Evolutionary conservation across 2,888 invertebrate genomes (phyloP), one percentile per base, ranked within the genome.

Genomic region (Lepetodrilus schrolli): DNA sequence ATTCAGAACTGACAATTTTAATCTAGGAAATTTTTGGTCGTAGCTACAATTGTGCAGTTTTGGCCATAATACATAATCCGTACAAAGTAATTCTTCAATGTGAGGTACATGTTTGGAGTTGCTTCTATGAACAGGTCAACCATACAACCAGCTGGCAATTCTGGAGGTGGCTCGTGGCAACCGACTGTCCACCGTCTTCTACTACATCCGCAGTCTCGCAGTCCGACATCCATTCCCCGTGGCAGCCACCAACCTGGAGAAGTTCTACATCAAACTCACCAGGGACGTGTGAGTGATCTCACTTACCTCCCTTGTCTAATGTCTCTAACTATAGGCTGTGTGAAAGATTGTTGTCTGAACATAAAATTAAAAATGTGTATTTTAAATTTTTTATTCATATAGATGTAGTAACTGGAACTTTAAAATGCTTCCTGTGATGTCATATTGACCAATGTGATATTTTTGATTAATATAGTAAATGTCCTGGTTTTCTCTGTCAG

Each of bases 191-290:
- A 95, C 95, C 2, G 94, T 96, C 72, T 96, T 95, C 92, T 95
- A 95, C 92, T 96, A 96, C 91, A 94, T 95, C 75, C 93, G 96
- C 79, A 95, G 95, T 80, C 93, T 96, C 81, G 93, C 95, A 8
- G 95, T 96, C 70, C 94, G 94, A 85, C 94, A 95, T 89, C 96
- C 96, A 38, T 96, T 96, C 92, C 95, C 95, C 10, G 95, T 95
- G 38, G 95, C 96, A 37, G 93, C 94, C 37, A 94, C 94, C 69
- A 96, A 96, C 91, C 92, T 96, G 68, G 93, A 94, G 69, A 94
- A 94, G 84, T 94, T 95, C 26, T 92, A 95, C 79, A 82, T 88
- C 72, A 92, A 91, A 79, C 88, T 91, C 38, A 87, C 88, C 69
- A 90, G 89, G 76, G 91, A 91, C 74, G 83, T 80, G 89, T 89